Evolutionary conservation across 2,888 invertebrate genomes (phyloP), one percentile per base, ranked within the genome.

Genomic region (Eupsilia transversa): DNA sequence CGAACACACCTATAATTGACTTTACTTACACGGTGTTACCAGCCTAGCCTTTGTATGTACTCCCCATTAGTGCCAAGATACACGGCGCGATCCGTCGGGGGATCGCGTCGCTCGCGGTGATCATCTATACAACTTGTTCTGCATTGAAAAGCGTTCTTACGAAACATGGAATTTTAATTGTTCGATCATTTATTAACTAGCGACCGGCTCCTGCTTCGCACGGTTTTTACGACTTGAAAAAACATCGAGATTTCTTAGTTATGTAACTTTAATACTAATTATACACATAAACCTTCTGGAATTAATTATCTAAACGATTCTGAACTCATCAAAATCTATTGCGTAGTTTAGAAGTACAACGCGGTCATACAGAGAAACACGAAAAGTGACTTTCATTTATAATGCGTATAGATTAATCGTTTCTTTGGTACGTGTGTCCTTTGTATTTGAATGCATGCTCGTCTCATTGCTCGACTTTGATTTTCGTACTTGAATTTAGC

Each of bases 1-100:
- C 54, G 60, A 66, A 87, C 87, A 87, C 87, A 85, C 87, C 88
- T 84, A 85, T 86, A 72, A 83, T 81, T 89, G 89, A 90, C 87
- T 88, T 89, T 88, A 87, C 78, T 81, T 79, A 72, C 73, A 72
- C 79, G 59, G 74, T 74, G 74, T 76, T 82, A 73, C 23, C 57
- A 66, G 74, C 70, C 60, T 72, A 65, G 72, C 74, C 72, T 82
- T 77, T 74, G 65, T 79, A 38, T 75, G 56, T 64, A 65, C 30
- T 63, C 9, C 27, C 43, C 23, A 74, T 84, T 72, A 80, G 64
- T 52, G 61, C 67, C 49, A 68, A 64, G 52, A 69, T 56, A 54
- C 69, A 78, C 60, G 63, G 41, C n/a, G 69, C 49, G 74, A 82
- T 64, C 57, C 17, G 38, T 23, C 60, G 57, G 57, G 46, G 60